Base-by-base conservation (phyloP, 2,797 vertebrate genomes). In the Myotis planiceps region DNA sequence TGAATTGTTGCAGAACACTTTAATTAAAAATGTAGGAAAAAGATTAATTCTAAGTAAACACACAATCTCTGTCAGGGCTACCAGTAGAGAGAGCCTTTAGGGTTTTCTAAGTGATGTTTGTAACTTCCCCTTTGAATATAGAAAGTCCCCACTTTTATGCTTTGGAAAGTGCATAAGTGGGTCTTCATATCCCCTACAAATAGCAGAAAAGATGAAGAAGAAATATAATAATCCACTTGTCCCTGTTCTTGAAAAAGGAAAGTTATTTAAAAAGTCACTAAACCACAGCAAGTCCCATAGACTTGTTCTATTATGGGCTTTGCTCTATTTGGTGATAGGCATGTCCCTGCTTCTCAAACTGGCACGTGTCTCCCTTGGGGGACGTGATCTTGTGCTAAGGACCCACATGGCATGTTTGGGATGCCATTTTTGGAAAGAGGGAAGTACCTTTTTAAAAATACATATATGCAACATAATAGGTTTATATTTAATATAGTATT, bases 401-500 rank as follows among this genome's bases (percentile, higher is more conserved):
- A 51, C 45, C 27, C 53, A 23, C 60, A 14, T 68, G 60, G 21
- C 51, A 29, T 23, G 6, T 51, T 34, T 32, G 60, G 12, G 42
- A n/a, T 42, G 63, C 34, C 60, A 63, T 60, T 51, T 76, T 42
- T 1, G 16, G 55, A 34, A 68, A 34, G 60, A 88, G 12, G 68
- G 6, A 32, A 51, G 21, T 51, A 37, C 0, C 65, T 68, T 68
- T 29, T 32, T 32, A 58, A 58, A 58, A 58, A 27, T 63, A n/a
- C 18, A 66, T 34, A 66, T 34, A 37, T 78, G 47, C 12, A 82
- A 65, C 49, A 90, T 63, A 92, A 76, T 66, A 68, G 23, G 8
- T 63, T 91, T 93, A 80, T 93, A 88, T 97, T 97, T 96, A 90
- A 96, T 88, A 82, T 25, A 95, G 32, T 66, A 93, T 25, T 84